Evolutionary conservation across 1,140 invertebrate species (phyloP), one percentile per base, ranked within the genome.

Genomic region (Drosophila trapezifrons): DNA sequence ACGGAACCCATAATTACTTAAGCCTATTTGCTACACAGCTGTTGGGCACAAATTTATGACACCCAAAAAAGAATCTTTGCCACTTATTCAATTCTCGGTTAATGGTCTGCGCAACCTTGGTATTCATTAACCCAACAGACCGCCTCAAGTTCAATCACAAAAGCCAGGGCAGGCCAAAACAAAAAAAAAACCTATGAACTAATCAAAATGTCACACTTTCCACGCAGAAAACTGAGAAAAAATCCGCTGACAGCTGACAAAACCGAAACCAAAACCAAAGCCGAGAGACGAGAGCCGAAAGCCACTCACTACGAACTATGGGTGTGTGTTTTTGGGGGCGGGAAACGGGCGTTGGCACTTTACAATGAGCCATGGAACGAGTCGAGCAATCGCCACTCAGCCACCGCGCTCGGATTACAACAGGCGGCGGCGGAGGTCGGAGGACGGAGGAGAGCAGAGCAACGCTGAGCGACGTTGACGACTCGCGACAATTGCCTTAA

Each of bases 141-240:
- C 55, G 72, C 58, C 76, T 89, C 84, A 87, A 87, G 84, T 87
- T 87, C 84, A 87, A 87, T 87, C 77, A 66, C 85, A 87, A 78
- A 63, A 35, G 32, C 43, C 62, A 29, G 35, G 60, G 64, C 45
- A 49, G 55, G 27, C 35, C 38, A 43, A 32, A 43, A 42, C 40
- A 32, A 78, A 37, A 37, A 40, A n/a, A 51, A 76, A 56, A 65
- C 20, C 57, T 60, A 74, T 84, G 46, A 84, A 87, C 85, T 84
- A 84, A 87, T 87, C 80, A 87, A 87, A 87, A 84, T 80, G 84
- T 87, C 84, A 84, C 84, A 87, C 83, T 87, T 87, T 87, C 83
- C 84, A 83, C 72, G 73, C 70, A 59, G 76, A 69, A 76, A 78
- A 66, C 58, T 65, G 63, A 63, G 60, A 66, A 67, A 72, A 64